Base-by-base conservation (phyloP, 2,113 vertebrate species). In the Orientallactaga bullata region DNA sequence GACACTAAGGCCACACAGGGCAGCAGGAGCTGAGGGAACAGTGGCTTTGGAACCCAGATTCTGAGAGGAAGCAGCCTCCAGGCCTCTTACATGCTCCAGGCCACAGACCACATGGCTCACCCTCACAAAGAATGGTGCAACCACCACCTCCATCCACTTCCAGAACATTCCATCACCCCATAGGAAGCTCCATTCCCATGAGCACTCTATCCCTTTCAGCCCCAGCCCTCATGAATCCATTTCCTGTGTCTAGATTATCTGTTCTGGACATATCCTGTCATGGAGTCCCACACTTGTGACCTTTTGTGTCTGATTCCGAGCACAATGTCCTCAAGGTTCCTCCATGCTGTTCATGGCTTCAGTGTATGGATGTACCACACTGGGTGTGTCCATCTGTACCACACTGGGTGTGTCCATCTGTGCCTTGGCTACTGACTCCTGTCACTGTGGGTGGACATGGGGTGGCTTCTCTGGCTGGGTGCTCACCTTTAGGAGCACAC, bases 321-420 rank as follows among this genome's bases (percentile, higher is more conserved):
- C 84, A 39, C 16, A 4, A 0, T 0, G 63, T 7, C 30, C 21
- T 58, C 30, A 15, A 2, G 30, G 1, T 26, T 32, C 4, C 66
- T 18, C 21, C 82, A 55, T 28, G 30, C 65, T n/a, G 24, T 20
- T 47, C 42, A 47, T 47, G 42, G 42, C 42, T 47, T 47, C 42
- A 47, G 42, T 8, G 42, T 47, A 47, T 47, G 42, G 42, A 47
- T 47, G 42, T 5, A 47, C 42, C 42, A 47, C 42, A 47, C 42
- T 47, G 42, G 42, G 42, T 47, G 42, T 47, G 42, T 47, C 42
- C 42, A 47, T 47, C 42, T 47, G 42, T 47, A 8, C 42, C 8
- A 47, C 42, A 47, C 42, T 47, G 42, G 42, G 42, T 47, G 42
- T 47, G 42, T 47, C 42, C 42, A 47, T 47, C 42, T 47, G 42